Evolutionary conservation across 2,888 invertebrate species (phyloP), one percentile per base, ranked within the genome.

Genomic region (Thereva nobilitata): DNA sequence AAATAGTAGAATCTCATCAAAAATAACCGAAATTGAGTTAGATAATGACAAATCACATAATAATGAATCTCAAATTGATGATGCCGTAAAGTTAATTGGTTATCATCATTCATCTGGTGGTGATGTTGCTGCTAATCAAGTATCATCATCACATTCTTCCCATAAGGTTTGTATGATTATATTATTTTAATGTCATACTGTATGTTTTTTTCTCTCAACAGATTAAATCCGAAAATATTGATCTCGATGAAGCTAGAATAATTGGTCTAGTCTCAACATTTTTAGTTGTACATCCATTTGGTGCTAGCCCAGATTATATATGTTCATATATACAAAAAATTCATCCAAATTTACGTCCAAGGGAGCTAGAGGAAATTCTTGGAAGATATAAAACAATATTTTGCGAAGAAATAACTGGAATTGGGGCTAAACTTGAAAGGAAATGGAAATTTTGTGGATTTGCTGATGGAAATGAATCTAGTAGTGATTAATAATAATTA

Each of bases 241-340:
- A 72, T 38, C 38, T 67, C 7, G 73, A 73, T 67, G 89, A 89
- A 77, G 93, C 92, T 0, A 89, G 88, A 77, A 83, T 93, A n/a
- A 89, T 93, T 72, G 92, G 92, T 68, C 84, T 97, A 67, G 89
- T 94, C 74, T 91, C 95, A 4, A 91, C 94, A 5, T 97, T 95
- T 82, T 85, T 97, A 63, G 76, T 80, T 40, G 92, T 97, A 45
- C 96, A 97, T 82, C 97, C 96, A 0, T 91, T 91, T 76, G 97
- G 97, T 54, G 95, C 95, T 1, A 92, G 91, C 68, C 85, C 93
- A 2, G 94, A 93, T 78, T 93, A 93, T 80, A 89, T 97, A 71
- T 92, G 92, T 85, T 93, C 92, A 6, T 97, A 95, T 81, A 86
- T 97, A 34, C 91, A 92, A 75, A 92, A 91, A 76, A 83, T 93